Evolutionary conservation across 2,888 invertebrate genomes (phyloP).

Genomic region (Exocentrus adspersus): DNA sequence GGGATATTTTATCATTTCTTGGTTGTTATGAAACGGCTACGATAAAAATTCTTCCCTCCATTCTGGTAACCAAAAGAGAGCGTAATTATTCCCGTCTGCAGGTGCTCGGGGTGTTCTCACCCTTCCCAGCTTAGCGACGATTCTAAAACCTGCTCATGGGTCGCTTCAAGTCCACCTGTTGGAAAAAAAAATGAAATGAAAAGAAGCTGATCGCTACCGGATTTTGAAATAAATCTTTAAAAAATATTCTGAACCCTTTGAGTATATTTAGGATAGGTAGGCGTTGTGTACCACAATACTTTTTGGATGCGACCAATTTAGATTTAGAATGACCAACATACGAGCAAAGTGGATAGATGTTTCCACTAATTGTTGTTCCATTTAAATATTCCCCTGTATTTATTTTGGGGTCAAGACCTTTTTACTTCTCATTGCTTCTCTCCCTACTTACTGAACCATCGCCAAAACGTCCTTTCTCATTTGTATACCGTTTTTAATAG

Average conservation of each 20-base stretch:
- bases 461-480: constrained; percentile 38
- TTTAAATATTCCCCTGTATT: too few species aligned
- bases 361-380: too few species aligned
- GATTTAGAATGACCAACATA: too few species aligned
- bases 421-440: constrained; percentile 29
- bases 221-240: constrained; percentile 13
- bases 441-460: constrained; percentile 41
- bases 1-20: constrained; percentile 18
- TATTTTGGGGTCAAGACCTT: constrained; percentile 23
- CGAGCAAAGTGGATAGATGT: too few species aligned
- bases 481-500: constrained; percentile 31
- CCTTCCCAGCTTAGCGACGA: constrained; percentile 15
- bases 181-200: constrained; percentile 19
- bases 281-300: too few species aligned
- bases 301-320: too few species aligned
- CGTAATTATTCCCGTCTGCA: constrained; percentile 26
- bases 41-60: constrained; percentile 16
- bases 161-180: constrained; percentile 20
- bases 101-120: constrained; percentile 26
- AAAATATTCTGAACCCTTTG: too few species aligned
- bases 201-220: constrained; percentile 21
- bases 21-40: constrained; percentile 14
- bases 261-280: too few species aligned
- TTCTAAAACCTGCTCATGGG: constrained; percentile 22
- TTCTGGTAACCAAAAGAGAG: constrained; percentile 15